Conservation (phyloP, 2,113 vertebrate species). For the Ochotona curzoniae region DNA sequence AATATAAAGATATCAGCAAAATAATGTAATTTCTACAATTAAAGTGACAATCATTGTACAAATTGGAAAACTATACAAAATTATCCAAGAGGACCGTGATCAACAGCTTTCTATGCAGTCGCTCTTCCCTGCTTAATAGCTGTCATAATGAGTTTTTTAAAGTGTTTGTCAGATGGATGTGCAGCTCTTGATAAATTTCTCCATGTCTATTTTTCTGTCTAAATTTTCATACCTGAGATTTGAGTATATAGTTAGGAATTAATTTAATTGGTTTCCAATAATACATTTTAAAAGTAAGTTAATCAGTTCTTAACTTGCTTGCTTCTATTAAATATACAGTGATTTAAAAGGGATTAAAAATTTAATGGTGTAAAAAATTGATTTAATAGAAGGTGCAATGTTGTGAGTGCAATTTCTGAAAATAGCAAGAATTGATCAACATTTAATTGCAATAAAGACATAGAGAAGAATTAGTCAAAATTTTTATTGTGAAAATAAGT, state of each 20-base stretch:
- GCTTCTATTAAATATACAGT: background rate
- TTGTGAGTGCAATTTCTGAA: slow-evolving; percentile 23
- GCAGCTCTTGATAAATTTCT: background rate
- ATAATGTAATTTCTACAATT: background rate
- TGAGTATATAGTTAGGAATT: background rate
- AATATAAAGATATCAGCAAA: background rate
- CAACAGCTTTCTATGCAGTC: background rate
- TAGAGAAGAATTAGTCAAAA: background rate
- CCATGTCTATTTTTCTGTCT: background rate
- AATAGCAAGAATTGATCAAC: background rate
- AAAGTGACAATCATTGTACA: background rate
- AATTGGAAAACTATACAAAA: background rate
- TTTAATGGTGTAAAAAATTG: background rate
- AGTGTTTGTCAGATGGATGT: background rate
- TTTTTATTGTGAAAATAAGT: background rate
- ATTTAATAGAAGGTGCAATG: background rate
- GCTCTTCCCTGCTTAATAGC: background rate
- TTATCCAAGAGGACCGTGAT: background rate
- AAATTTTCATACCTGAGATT: slow-evolving; percentile 18
- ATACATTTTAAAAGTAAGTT: background rate
- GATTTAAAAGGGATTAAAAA: background rate
- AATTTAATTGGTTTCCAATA: background rate
- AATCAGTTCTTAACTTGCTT: background rate
- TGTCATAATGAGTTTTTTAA: background rate
- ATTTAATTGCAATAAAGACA: background rate